Conservation (phyloP, 2,113 vertebrate genomes). For the Lepus timidus region DNA sequence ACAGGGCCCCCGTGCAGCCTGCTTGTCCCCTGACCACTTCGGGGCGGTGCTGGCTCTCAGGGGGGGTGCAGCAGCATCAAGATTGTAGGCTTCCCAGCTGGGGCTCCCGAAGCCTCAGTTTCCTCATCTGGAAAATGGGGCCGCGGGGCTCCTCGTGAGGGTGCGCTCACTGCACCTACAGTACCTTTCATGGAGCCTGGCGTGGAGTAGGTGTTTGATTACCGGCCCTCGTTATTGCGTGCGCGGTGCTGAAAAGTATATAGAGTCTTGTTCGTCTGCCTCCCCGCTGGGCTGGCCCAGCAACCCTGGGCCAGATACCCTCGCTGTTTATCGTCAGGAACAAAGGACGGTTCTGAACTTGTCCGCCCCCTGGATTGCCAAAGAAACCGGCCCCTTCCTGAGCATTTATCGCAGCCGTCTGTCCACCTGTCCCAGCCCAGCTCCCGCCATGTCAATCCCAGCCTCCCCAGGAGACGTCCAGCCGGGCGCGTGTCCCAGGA, state of each 20-base stretch:
- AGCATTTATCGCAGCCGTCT: accelerated
- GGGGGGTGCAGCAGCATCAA: not conserved
- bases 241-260: not conserved
- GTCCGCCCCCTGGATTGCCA: not conserved
- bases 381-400: not conserved
- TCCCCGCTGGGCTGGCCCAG: accelerated
- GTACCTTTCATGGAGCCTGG: too few relatives aligned
- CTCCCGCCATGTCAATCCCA: not conserved
- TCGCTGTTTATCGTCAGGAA: not conserved
- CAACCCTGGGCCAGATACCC: not conserved
- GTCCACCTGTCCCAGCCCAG: not conserved
- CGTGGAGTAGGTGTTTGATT: not conserved
- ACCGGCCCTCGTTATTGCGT: not conserved
- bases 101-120: not conserved
- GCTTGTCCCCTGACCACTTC: not conserved
- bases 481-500: accelerated
- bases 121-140: constrained; percentile 37
- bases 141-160: not conserved
- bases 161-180: not conserved
- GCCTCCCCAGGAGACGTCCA: not conserved
- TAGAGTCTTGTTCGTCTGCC: not conserved
- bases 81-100: too few relatives aligned
- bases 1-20: not conserved
- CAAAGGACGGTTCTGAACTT: not conserved
- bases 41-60: too few relatives aligned